A percentile compares a stretch with the other conserved stretches of the same genome.
Evolutionary conservation across 64 coral and sea anemone species (phyloP).

Genomic region (Exaiptasia diaphana): DNA sequence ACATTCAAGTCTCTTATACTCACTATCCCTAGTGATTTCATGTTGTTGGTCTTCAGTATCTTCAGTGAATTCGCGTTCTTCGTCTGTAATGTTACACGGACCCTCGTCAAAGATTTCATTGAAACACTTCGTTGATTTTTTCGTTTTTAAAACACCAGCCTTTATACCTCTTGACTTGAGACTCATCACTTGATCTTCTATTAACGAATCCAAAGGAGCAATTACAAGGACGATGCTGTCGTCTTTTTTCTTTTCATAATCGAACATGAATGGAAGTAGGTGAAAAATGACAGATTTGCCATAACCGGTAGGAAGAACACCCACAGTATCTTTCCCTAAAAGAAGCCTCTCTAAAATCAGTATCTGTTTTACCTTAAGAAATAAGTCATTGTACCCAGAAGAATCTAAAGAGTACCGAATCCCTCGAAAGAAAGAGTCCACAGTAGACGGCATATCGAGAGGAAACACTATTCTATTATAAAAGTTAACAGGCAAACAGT

Average conservation of each 20-base stretch:
- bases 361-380: slow-evolving; percentile 25
- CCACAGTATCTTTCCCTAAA: slow-evolving; percentile 1
- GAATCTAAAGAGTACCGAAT: slow-evolving; percentile 5
- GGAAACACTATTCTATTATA: no score
- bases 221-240: slow-evolving; percentile 39
- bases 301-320: slow-evolving; percentile 38
- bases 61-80: background rate
- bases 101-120: background rate
- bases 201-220: slow-evolving; percentile 28
- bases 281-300: slow-evolving; percentile 49
- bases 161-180: background rate
- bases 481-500: no score
- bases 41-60: background rate
- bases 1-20: background rate
- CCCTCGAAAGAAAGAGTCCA: slow-evolving; percentile 16
- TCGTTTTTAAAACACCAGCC: background rate
- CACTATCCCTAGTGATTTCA: background rate
- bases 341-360: background rate
- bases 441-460: background rate
- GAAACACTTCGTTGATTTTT: background rate
- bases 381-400: slow-evolving; percentile 19
- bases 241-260: background rate
- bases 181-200: slow-evolving; percentile 32
- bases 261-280: slow-evolving; percentile 28
- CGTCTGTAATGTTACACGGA: no score